phyloP scores from a whole-genome alignment of 1,140 invertebrate species.

The Dreissena polymorpha region DNA sequence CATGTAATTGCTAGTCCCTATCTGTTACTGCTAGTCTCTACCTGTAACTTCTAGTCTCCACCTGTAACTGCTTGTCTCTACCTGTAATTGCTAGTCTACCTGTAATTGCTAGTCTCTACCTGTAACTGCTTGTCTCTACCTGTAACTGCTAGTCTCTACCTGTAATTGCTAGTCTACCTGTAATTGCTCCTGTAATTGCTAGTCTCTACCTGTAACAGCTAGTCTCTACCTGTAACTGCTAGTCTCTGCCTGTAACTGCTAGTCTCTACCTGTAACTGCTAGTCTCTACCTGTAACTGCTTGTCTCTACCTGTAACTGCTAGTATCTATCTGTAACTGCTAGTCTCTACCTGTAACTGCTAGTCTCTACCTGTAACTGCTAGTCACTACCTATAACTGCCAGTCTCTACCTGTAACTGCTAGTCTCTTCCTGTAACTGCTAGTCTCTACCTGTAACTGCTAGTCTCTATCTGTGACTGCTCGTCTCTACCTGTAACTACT shows the following conservation, averaged over 20 bases:
- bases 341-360: conserved; percentile 43
- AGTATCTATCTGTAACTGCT: conserved; percentile 48
- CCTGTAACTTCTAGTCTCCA: too few species aligned
- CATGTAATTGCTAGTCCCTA: too few species aligned
- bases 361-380: conserved; percentile 48
- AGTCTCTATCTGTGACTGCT: conserved; percentile 47
- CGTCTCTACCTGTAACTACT: conserved; percentile 32
- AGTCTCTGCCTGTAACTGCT: conserved; percentile 42
- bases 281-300: conserved; percentile 43
- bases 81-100: conserved; percentile 45
- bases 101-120: conserved; percentile 41
- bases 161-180: too few species aligned
- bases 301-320: too few species aligned
- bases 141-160: conserved; percentile 41
- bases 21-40: conserved; percentile 42
- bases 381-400: conserved; percentile 36
- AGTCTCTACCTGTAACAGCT: conserved; percentile 34
- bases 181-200: conserved; percentile 47
- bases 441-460: conserved; percentile 43
- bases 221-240: conserved; percentile 48
- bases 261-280: conserved; percentile 48
- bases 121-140: conserved; percentile 51
- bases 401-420: too few species aligned
- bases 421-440: conserved; percentile 48
- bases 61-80: conserved; percentile 41